These are phyloP conservation scores for Andrena cerasifolii DNA, from an alignment of 1,140 invertebrate genomes.

Conservation along the genomic window DNA sequence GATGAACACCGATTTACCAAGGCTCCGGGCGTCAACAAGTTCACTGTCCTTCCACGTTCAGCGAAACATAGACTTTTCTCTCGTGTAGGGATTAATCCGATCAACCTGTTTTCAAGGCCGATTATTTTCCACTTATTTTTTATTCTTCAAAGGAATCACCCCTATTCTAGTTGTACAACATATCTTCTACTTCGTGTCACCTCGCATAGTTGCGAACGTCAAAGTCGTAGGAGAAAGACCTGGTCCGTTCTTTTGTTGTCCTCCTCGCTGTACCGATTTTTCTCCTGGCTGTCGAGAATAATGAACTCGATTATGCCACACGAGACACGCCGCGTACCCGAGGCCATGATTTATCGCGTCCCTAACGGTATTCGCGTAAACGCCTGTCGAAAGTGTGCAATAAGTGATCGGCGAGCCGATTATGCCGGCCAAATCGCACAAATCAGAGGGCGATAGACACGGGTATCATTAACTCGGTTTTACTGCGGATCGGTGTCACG, in stretches of 20 bases:
- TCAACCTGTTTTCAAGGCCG: no score
- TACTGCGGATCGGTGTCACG: constrained; percentile 42
- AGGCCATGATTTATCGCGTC: constrained; percentile 48
- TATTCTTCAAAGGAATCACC: no score
- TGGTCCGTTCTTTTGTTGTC: neutral
- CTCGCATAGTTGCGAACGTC: no score
- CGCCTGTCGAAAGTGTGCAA: constrained; percentile 38
- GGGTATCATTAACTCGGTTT: constrained; percentile 38
- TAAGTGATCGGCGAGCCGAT: constrained; percentile 54
- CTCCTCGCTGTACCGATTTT: constrained; percentile 6
- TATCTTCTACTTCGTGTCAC: neutral
- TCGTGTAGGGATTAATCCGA: no score
- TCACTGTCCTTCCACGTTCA: neutral
- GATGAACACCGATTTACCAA: neutral
- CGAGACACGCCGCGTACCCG: constrained; percentile 15
- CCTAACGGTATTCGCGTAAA: constrained; percentile 44
- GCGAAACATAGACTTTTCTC: no score
- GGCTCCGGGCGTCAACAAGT: neutral
- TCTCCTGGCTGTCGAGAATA: constrained; percentile 5
- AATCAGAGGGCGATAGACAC: constrained; percentile 43
- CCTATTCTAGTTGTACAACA: neutral
- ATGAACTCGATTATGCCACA: constrained; percentile 5
- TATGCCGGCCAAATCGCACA: constrained; percentile 51
- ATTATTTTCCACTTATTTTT: no score
- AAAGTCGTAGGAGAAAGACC: neutral